phyloP scores from a whole-genome alignment of 2,888 invertebrate species.

The Cetonia aurata region DNA sequence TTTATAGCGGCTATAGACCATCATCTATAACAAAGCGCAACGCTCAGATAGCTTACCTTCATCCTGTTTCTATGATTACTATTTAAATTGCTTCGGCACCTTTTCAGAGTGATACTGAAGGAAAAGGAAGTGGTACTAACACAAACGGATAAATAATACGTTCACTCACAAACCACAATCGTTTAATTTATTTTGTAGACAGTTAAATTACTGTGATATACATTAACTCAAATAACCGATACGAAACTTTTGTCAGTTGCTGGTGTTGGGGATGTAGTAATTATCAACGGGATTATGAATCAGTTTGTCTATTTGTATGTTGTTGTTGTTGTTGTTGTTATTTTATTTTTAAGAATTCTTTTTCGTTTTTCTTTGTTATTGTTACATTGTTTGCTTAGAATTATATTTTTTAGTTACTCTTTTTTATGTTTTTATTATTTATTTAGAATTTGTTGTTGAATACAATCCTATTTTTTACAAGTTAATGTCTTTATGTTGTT shows the following conservation, averaged over 20 bases:
- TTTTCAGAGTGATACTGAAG: slow-evolving; percentile 5
- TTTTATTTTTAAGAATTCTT: no score
- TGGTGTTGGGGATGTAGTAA: no score
- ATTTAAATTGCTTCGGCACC: slow-evolving; percentile 31
- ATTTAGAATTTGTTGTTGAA: no score
- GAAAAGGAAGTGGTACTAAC: slow-evolving; percentile 9
- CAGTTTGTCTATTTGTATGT: no score
- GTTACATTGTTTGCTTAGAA: no score
- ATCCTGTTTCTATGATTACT: slow-evolving; percentile 32
- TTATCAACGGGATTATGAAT: no score
- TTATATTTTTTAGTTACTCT: no score
- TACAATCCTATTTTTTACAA: no score
- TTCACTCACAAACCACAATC: slow-evolving; percentile 32
- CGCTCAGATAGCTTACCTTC: not conserved
- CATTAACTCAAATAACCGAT: slow-evolving; percentile 14
- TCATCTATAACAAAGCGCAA: not conserved
- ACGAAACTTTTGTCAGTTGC: slow-evolving; percentile 25
- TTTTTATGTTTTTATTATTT: no score
- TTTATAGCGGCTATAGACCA: slow-evolving; percentile 54
- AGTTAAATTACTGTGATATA: slow-evolving; percentile 38
- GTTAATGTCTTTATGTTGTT: no score
- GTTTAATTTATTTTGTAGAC: slow-evolving; percentile 40
- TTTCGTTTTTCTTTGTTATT: no score
- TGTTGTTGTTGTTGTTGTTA: no score
- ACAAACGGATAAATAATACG: slow-evolving; percentile 18